Base-by-base conservation (phyloP, 2,888 invertebrate species). In the Rhodophaea formosa region DNA sequence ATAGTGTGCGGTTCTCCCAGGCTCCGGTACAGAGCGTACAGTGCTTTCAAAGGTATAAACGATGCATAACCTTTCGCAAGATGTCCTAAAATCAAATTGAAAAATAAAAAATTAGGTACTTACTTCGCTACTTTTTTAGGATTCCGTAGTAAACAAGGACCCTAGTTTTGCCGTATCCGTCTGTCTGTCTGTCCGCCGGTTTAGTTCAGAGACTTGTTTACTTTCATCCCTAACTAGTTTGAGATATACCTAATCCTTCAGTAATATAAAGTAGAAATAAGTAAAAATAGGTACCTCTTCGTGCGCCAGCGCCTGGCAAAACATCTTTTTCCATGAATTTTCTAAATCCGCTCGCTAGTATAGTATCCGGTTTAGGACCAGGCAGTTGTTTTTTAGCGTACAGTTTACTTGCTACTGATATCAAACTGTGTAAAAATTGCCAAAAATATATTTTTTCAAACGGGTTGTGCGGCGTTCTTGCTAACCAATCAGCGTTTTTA, bases 381-480 rank as follows among this genome's bases (percentile, higher is more conserved):
- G 84, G 81, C 35, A 88, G 63, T 46, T 75, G 65, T 59, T 69
- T 78, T 67, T 84, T 84, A 1, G 86, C 79, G 66, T 92, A 92
- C 16, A 93, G 65, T 64, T 79, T 82, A 74, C 84, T 89, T 1
- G 93, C 87, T 29, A 92, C 81, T 43, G 92, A 84, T 60, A 94
- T 80, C 10, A 94, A 66, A 39, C 92, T 89, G 60, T 93, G 93
- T 39, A 93, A 58, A 75, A 93, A 93, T 74, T 94, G 94, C 93
- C 93, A 94, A 69, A 92, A 93, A 72, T 93, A 92, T 67, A 94
- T 88, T 65, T 86, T 89, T 67, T 93, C 93, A 68, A 93, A 94
- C 0, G 94, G 94, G 68, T 91, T 69, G 66, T 93, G 92, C 0
- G 84, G 74, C 3, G 76, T 75, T 58, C 80, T 83, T 1, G 92